Evolutionary conservation across 2,888 invertebrate genomes (phyloP).

Genomic region (Archaeoteleia sp.): DNA sequence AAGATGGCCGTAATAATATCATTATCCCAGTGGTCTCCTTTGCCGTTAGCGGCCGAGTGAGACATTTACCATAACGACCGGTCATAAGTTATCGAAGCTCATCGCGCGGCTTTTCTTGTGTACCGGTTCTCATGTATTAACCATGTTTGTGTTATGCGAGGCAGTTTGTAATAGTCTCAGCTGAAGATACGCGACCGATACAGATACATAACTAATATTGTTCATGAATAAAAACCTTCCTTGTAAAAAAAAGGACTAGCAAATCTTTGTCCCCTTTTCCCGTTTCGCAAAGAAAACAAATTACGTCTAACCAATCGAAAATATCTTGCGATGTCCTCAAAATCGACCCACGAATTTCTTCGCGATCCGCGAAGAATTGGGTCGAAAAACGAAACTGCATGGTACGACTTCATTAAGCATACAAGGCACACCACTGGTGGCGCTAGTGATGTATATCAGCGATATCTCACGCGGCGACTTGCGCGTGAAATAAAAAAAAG

Average conservation of each 20-base stretch:
- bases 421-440: conserved; percentile 64
- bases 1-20: conserved; percentile 74
- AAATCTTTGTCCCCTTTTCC: no score
- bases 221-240: conserved; percentile 13
- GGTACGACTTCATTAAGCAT: conserved; percentile 66
- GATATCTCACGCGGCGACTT: conserved; percentile 64
- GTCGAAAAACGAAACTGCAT: conserved; percentile 5
- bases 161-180: conserved; percentile 34
- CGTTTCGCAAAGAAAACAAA: no score
- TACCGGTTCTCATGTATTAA: conserved; percentile 32
- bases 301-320: no score
- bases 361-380: not conserved
- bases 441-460: conserved; percentile 68
- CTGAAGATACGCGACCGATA: conserved; percentile 30
- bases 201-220: conserved; percentile 17
- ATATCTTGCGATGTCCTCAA: no score
- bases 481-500: conserved; percentile 38
- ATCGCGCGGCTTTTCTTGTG: conserved; percentile 52
- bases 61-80: conserved; percentile 71
- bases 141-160: conserved; percentile 34
- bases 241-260: no score
- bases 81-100: conserved; percentile 66
- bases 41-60: conserved; percentile 66
- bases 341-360: no score
- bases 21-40: conserved; percentile 72